Evolutionary conservation across 1,140 invertebrate species (phyloP), one percentile per base, ranked within the genome.

Genomic region (Atta texana): DNA sequence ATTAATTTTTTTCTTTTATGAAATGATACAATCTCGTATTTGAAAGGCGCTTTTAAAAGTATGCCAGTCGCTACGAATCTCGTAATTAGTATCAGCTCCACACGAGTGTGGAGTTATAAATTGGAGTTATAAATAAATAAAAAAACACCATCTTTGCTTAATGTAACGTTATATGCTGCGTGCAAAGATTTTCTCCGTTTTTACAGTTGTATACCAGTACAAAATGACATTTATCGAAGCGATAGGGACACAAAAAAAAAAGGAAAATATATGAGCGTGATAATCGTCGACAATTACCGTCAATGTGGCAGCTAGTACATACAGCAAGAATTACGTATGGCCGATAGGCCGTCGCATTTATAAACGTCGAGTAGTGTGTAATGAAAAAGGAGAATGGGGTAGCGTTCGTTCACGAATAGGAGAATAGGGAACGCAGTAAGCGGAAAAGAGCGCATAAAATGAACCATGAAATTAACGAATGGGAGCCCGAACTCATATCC

Each of bases 381-480:
- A 91, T 91, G 84, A 90, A 90, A 91, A 88, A 85, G 71, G 77
- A 90, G 85, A 74, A 14, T 51, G 76, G 39, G 14, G 55, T 51
- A 16, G 53, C 39, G 74, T 39, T 44, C 18, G 72, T 64, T 66
- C 31, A 44, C 39, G 24, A 68, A 53, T 31, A 18, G 31, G 14
- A n/a, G 28, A 49, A 12, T 28, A 44, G 57, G 39, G 31, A 57
- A 69, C 44, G 21, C 68, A 61, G 34, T 31, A 34, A 53, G 75
- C 64, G 64, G 86, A 81, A 89, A 82, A 78, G 90, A 85, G 86
- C 88, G 82, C 59, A 51, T 80, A 84, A 90, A 92, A 92, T 92
- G 90, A 92, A 92, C 92, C 92, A 88, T 91, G 92, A 90, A 89
- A 91, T 92, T 91, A 92, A 92, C 92, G 90, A 92, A 92, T 91